These are phyloP conservation scores for Crematogaster levior DNA, from an alignment of 2,888 invertebrate genomes.

Conservation along the genomic window DNA sequence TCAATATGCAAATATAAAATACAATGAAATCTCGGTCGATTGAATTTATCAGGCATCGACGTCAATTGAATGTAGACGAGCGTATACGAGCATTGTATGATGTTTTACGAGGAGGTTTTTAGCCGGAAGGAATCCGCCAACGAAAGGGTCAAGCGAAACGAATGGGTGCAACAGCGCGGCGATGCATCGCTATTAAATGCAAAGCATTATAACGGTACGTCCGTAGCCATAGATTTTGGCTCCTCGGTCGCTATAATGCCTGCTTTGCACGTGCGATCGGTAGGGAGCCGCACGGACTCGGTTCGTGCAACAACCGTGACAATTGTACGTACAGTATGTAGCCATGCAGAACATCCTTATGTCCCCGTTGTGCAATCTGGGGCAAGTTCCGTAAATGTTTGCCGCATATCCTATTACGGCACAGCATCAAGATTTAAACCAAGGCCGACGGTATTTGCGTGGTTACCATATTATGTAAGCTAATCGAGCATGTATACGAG, in stretches of 20 bases:
- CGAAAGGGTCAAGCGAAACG: slow-evolving; percentile 47
- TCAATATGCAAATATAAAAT: not conserved
- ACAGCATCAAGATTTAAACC: slow-evolving; percentile 51
- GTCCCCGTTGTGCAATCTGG: slow-evolving; percentile 33
- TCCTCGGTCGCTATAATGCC: slow-evolving; percentile 38
- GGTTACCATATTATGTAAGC: slow-evolving; percentile 44
- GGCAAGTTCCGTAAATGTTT: slow-evolving; percentile 45
- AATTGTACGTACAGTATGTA: not conserved
- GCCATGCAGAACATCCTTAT: not conserved
- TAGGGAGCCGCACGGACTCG: not conserved
- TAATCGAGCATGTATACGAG: slow-evolving; percentile 50
- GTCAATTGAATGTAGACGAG: slow-evolving; percentile 21
- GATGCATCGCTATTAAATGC: slow-evolving; percentile 54
- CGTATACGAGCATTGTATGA: not conserved
- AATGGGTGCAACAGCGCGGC: slow-evolving; percentile 33
- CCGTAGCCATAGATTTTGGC: slow-evolving; percentile 54
- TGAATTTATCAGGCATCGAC: not conserved
- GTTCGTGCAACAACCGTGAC: not conserved
- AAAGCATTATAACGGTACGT: slow-evolving; percentile 46
- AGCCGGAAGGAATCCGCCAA: slow-evolving; percentile 26
- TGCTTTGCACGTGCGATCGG: slow-evolving; percentile 19
- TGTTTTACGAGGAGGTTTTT: slow-evolving; percentile 12
- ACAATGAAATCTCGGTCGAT: not conserved
- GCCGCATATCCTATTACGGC: slow-evolving; percentile 44
- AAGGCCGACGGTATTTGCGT: slow-evolving; percentile 52